phyloP scores from a whole-genome alignment of 2,113 vertebrate genomes.

The Benitochromis conjunctus region DNA sequence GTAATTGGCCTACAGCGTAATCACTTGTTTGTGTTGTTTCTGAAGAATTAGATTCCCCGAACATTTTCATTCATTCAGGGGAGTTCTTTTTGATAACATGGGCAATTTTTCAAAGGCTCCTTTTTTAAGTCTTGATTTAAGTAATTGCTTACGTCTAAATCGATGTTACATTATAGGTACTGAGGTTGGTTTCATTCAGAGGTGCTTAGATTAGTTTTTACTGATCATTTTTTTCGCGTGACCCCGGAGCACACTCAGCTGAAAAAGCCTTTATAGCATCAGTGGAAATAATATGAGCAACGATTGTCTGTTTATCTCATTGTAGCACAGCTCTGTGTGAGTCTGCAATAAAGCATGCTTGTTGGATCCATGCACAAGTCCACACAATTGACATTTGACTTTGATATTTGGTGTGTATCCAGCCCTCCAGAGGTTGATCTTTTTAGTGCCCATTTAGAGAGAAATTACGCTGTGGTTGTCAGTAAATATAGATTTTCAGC shows the following conservation, averaged over 20 bases:
- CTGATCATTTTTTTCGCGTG: background rate
- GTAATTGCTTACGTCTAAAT: background rate
- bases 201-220: background rate
- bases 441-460: background rate
- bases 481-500: background rate
- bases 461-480: background rate
- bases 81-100: background rate
- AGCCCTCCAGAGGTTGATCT: background rate
- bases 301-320: background rate
- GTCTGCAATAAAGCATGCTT: background rate
- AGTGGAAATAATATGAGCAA: background rate
- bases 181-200: background rate
- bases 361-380: background rate
- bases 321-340: background rate
- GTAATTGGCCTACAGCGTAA: slow-evolving; percentile 7
- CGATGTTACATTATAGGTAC: background rate
- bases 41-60: background rate
- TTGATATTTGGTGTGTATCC: background rate
- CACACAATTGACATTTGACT: background rate
- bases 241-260: background rate
- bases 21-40: slow-evolving; percentile 3
- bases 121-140: background rate
- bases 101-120: background rate
- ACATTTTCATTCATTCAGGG: background rate
- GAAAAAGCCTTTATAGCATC: background rate